Conservation (phyloP, 2,888 invertebrate species). For the Gibbula magus region DNA sequence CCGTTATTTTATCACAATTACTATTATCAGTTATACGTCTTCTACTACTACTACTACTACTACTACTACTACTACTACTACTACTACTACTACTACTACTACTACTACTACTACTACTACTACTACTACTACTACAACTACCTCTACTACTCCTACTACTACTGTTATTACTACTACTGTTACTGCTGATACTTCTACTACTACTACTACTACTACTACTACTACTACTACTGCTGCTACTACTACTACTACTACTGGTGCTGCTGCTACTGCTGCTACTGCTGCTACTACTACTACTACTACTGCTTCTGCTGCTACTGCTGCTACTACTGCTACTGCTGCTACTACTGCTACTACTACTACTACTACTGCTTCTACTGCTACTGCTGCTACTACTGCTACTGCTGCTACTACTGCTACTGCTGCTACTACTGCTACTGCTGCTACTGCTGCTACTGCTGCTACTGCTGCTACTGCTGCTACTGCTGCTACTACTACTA, state of each 20-base stretch:
- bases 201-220: background rate
- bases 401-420: background rate
- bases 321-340: constrained; percentile 25
- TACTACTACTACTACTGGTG: background rate
- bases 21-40: no score
- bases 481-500: no score
- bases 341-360: constrained; percentile 29
- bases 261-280: background rate
- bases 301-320: background rate
- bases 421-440: no score
- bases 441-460: no score
- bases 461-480: no score
- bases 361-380: background rate
- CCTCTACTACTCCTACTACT: background rate
- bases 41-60: background rate
- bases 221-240: constrained; percentile 69
- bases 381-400: background rate
- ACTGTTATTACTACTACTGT: background rate
- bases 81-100: constrained; percentile 30
- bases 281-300: background rate
- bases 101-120: constrained; percentile 28
- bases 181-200: background rate
- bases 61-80: constrained; percentile 69
- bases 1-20: no score
- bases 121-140: background rate